Conservation (phyloP, 2,888 invertebrate species). For the Ormyrus thymus region DNA sequence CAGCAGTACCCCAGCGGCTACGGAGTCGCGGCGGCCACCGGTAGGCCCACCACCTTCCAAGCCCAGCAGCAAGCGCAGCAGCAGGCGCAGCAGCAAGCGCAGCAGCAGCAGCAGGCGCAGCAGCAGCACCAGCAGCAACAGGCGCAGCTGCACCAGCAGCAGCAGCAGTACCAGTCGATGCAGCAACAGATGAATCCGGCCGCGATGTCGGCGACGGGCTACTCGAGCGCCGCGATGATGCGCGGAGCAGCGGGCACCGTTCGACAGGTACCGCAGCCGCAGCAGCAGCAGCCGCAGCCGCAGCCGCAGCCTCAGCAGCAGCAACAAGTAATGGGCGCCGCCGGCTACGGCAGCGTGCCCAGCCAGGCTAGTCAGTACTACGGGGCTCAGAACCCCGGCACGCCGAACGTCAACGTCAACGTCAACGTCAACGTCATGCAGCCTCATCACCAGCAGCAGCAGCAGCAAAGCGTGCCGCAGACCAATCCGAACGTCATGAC, state of each 20-base stretch:
- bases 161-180: slow-evolving; percentile 24
- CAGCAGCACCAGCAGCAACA: slow-evolving; percentile 28
- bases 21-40: slow-evolving; percentile 11
- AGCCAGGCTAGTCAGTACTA: slow-evolving; percentile 56
- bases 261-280: slow-evolving; percentile 29
- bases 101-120: slow-evolving; percentile 45
- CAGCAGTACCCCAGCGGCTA: slow-evolving; percentile 52
- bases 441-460: slow-evolving; percentile 40
- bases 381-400: slow-evolving; percentile 14
- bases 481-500: slow-evolving; percentile 39
- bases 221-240: slow-evolving; percentile 72
- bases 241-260: slow-evolving; percentile 66
- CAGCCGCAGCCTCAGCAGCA: slow-evolving; percentile 62
- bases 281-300: slow-evolving; percentile 48
- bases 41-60: slow-evolving; percentile 38
- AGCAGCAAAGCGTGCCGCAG: slow-evolving; percentile 28
- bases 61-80: slow-evolving; percentile 66
- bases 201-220: slow-evolving; percentile 62
- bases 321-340: slow-evolving; percentile 62
- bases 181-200: slow-evolving; percentile 65
- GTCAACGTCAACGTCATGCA: slow-evolving; percentile 38
- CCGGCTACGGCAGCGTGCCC: slow-evolving; percentile 38
- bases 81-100: slow-evolving; percentile 61
- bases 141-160: slow-evolving; percentile 66
- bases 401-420: slow-evolving; percentile 21